Conservation (phyloP, 2,888 invertebrate species). For the Alloplasta piceator region DNA sequence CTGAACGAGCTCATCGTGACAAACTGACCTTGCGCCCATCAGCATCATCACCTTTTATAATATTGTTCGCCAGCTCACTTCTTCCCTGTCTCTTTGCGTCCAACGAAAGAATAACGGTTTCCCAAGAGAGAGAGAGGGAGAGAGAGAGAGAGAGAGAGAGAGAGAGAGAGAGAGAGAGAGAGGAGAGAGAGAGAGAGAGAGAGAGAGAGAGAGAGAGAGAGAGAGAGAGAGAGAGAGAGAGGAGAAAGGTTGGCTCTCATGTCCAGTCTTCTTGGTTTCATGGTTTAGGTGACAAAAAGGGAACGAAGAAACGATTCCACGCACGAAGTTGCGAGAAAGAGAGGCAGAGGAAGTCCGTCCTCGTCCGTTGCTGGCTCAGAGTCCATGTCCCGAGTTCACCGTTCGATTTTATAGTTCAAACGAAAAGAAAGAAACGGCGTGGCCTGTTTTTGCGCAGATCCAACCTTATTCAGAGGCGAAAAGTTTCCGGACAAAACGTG, state of each 20-base stretch:
- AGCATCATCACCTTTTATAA: constrained; percentile 55
- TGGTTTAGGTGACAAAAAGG: not conserved
- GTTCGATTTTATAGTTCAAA: constrained; percentile 59
- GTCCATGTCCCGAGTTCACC: constrained; percentile 38
- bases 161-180: no score
- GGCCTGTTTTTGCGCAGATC: no score
- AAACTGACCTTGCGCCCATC: constrained; percentile 51
- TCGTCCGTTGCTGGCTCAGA: not conserved
- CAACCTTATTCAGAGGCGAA: no score
- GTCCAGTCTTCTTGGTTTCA: constrained; percentile 7
- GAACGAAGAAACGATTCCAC: constrained; percentile 49
- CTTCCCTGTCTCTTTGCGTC: constrained; percentile 2
- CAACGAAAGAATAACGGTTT: no score
- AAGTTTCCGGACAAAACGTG: not conserved
- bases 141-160: no score
- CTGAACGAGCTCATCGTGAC: constrained; percentile 51
- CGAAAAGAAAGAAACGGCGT: constrained; percentile 10
- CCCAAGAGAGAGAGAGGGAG: no score
- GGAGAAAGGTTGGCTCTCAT: no score
- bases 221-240: no score
- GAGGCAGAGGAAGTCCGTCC: not conserved
- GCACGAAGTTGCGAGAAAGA: constrained; percentile 53
- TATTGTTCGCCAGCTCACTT: constrained; percentile 8
- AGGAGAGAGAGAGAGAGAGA: no score
- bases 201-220: no score